phyloP scores from a whole-genome alignment of 2,797 vertebrate genomes.

The Novumbra hubbsi region DNA sequence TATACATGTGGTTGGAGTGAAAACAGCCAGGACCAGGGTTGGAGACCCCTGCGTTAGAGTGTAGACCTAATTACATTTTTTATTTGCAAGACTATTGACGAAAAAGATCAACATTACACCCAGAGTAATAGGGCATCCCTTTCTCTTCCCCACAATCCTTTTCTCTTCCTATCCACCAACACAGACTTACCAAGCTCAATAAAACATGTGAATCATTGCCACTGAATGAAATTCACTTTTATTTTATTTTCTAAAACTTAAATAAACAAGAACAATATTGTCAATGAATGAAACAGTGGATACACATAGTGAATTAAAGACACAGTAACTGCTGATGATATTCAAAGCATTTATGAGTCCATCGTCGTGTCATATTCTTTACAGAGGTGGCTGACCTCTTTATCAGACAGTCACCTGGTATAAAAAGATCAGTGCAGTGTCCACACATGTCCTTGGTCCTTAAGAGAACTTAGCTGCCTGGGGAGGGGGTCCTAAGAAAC shows the following conservation, averaged over 20 bases:
- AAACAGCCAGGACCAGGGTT: too few species aligned
- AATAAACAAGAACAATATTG: constrained; percentile 47
- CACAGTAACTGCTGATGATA: constrained; percentile 34
- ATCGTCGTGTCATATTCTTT: constrained; percentile 4
- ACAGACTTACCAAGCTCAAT: not conserved
- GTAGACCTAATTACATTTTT: too few species aligned
- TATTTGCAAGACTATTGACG: too few species aligned
- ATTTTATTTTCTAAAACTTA: constrained; percentile 46
- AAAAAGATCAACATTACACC: too few species aligned
- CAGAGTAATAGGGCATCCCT: too few species aligned
- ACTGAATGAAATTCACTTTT: constrained; percentile 17
- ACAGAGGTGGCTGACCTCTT: not conserved
- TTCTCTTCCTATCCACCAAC: not conserved
- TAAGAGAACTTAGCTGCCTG: constrained; percentile 96
- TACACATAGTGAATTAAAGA: constrained; percentile 10
- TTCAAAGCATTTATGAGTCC: constrained; percentile 16
- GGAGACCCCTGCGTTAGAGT: too few species aligned
- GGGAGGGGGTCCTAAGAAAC: constrained; percentile 94
- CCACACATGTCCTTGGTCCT: constrained; percentile 34
- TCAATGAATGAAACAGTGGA: constrained; percentile 10
- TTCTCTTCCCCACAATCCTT: too few species aligned
- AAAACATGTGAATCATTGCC: constrained; percentile 31
- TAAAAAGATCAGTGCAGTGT: not conserved
- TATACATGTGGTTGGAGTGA: too few species aligned
- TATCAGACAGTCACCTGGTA: not conserved